Conservation (phyloP, 2,797 vertebrate species). For the Pantherophis vulpinus region DNA sequence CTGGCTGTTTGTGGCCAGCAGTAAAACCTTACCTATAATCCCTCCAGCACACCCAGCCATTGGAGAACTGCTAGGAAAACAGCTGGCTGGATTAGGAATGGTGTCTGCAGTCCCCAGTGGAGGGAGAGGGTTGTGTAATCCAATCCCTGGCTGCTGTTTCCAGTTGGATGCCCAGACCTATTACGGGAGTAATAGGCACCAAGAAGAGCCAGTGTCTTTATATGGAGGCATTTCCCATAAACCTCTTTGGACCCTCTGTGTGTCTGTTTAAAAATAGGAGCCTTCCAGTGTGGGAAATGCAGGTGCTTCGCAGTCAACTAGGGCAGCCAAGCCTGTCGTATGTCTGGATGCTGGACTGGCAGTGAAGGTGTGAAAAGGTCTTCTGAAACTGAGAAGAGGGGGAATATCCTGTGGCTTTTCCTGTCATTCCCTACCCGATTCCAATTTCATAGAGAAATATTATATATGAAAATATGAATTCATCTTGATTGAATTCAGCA, state of each 20-base stretch:
- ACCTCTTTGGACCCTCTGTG: constrained; percentile 14
- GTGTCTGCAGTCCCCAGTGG: neutral
- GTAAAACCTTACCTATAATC: neutral
- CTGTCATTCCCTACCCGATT: neutral
- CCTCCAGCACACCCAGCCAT: neutral
- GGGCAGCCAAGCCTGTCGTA: neutral
- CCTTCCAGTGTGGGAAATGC: constrained; percentile 46
- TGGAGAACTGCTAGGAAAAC: constrained; percentile 11
- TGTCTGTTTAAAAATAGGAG: constrained; percentile 46
- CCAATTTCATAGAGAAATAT: neutral
- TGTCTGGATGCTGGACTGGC: neutral
- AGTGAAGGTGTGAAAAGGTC: too few relatives aligned
- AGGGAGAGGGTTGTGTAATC: neutral
- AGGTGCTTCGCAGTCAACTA: neutral
- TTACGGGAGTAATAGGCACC: neutral
- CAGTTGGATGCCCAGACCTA: neutral
- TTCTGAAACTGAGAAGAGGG: neutral
- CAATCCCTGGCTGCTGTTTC: neutral
- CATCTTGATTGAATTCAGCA: neutral
- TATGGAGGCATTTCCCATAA: constrained; percentile 34
- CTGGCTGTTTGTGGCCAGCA: neutral
- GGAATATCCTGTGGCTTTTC: neutral
- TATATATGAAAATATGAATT: neutral
- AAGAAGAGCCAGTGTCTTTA: neutral
- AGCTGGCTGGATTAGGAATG: neutral